Evolutionary conservation across 2,888 invertebrate genomes (phyloP), one percentile per base, ranked within the genome.

Genomic region (Lampropteryx suffumata): DNA sequence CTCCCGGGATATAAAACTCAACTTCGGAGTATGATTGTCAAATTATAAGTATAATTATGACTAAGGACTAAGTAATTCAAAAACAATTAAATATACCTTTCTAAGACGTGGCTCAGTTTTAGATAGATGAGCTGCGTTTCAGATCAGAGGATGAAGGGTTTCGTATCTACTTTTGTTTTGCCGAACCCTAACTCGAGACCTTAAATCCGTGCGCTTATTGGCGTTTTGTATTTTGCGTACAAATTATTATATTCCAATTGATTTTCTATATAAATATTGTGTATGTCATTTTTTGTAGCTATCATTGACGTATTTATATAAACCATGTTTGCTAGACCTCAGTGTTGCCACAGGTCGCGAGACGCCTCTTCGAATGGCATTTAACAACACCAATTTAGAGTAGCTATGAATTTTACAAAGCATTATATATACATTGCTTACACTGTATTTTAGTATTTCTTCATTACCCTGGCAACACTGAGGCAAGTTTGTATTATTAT

Each of bases 391-490:
- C 46, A 52, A 50, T 48, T 53, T 44, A 35, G n/a, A 39, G 36
- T 47, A 50, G 47, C 34, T 14, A 21, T 50, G 44, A 32, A 37
- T 42, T 47, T 45, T 52, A 52, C 29, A 44, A 50, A 52, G 37
- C 46, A 55, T n/a, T n/a, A 52, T 53, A 54, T 56, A 50, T 55
- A 53, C 40, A 48, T 34, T 53, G 39, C 49, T 44, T 41, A 39
- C n/a, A 42, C 41, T 50, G 28, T 45, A 42, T 48, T 37, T 43
- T 44, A 28, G 33, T 44, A 50, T 28, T 41, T 41, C 39, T 7
- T 62, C 67, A 69, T 67, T 59, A 50, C 57, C 49, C 66, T 81
- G 82, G 79, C 79, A 81, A 78, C 73, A 71, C 64, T 48, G 47
- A 46, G 44, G 52, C 33, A 42, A 55, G 47, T 57, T 60, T 69